Percentiles rank a stretch among this genome's conserved stretches.
Evolutionary conservation across 2,113 vertebrate genomes (phyloP).

Genomic region (Aphelocoma coerulescens): DNA sequence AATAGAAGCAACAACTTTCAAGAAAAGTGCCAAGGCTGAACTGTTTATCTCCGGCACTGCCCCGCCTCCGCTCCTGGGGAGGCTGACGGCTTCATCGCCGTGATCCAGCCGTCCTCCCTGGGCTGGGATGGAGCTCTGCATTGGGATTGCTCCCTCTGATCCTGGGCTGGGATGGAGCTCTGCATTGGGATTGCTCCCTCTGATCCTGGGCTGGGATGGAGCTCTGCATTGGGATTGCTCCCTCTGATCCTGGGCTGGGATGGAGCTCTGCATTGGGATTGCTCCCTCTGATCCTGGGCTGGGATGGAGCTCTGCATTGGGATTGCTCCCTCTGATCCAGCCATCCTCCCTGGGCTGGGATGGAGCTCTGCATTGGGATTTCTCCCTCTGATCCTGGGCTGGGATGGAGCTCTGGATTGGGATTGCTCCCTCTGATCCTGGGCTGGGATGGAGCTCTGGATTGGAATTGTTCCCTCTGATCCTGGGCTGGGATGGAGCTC

Average conservation of each 20-base stretch:
- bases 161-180: background rate
- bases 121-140: background rate
- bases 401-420: background rate
- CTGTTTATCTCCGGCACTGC: background rate
- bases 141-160: background rate
- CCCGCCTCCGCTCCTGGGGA: rapidly evolving
- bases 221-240: background rate
- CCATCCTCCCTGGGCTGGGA: background rate
- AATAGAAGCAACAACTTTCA: conserved; percentile 25
- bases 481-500: background rate
- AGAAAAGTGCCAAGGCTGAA: background rate
- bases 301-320: background rate
- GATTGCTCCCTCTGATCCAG: background rate
- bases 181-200: background rate
- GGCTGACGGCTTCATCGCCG: background rate
- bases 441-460: background rate
- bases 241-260: background rate
- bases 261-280: background rate
- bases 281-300: background rate
- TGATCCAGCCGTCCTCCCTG: background rate
- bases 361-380: background rate
- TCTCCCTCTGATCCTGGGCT: background rate
- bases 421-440: background rate
- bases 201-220: background rate
- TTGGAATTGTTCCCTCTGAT: background rate